Conservation (phyloP, 1,140 invertebrate genomes). For the Neodiprion pinetum region DNA sequence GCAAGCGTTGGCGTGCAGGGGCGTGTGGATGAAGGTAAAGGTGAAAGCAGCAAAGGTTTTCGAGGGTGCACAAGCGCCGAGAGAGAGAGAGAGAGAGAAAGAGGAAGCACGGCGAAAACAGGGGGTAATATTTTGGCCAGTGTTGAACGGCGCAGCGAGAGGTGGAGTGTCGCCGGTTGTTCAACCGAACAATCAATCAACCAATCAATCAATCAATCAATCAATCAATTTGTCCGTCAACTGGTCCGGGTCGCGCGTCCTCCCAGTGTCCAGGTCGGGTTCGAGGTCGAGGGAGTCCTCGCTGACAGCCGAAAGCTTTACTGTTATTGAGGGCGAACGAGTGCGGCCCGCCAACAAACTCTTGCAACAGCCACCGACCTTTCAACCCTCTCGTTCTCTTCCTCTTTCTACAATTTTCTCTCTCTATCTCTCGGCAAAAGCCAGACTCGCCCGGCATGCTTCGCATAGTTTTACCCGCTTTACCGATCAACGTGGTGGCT, state of each 20-base stretch:
- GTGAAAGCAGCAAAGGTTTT: no score
- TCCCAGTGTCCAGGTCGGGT: conserved; percentile 12
- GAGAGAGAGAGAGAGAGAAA: no score
- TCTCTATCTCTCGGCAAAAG: no score
- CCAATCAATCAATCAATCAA: conserved; percentile 33
- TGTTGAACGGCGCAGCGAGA: background rate
- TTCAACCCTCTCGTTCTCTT: conserved; percentile 16
- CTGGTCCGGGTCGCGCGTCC: conserved; percentile 15
- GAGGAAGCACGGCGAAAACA: no score
- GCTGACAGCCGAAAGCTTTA: conserved; percentile 23
- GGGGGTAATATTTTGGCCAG: no score
- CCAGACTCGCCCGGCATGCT: background rate
- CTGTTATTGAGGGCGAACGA: conserved; percentile 19
- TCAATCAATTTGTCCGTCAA: conserved; percentile 16
- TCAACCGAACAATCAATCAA: conserved; percentile 14
- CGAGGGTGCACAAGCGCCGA: no score
- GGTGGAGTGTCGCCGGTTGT: background rate
- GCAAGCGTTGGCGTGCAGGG: no score
- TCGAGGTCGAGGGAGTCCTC: conserved; percentile 19
- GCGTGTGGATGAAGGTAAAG: no score
- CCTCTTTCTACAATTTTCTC: background rate
- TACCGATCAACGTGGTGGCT: conserved; percentile 20
- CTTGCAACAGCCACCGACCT: conserved; percentile 28
- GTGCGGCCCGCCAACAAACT: conserved; percentile 17
- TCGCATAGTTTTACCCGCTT: conserved; percentile 35